phyloP scores from a whole-genome alignment of 2,888 invertebrate species.

The Archips crataeganus region DNA sequence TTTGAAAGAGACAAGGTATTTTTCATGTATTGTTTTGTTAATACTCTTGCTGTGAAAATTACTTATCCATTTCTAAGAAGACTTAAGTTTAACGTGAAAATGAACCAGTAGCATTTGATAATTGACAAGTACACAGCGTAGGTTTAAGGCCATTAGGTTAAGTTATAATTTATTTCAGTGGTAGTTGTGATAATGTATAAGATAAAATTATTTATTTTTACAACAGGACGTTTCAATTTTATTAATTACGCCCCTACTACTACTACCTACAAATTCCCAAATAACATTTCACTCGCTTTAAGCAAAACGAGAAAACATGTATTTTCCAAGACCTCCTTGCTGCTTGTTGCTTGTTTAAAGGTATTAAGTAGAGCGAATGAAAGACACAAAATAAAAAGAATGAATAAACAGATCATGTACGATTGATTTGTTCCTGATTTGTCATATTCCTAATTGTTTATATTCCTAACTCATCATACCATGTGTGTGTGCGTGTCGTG shows the following conservation, averaged over 20 bases:
- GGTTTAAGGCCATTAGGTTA: conserved; percentile 63
- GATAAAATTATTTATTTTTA: conserved; percentile 73
- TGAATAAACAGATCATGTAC: no score
- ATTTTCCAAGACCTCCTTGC: no score
- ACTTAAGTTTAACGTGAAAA: conserved; percentile 17
- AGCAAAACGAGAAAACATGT: no score
- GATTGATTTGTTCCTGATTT: no score
- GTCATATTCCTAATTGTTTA: no score
- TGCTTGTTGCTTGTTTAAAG: no score
- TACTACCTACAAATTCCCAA: neutral
- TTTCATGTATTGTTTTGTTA: neutral
- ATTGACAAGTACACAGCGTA: conserved; percentile 83
- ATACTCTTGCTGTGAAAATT: conserved; percentile 56
- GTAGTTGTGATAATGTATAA: conserved; percentile 73
- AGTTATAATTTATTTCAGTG: conserved; percentile 70
- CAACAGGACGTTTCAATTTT: conserved; percentile 9
- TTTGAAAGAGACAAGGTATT: neutral
- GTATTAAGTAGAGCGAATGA: no score
- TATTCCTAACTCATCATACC: no score
- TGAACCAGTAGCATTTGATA: conserved; percentile 85
- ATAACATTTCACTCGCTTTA: no score
- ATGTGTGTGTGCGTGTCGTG: no score
- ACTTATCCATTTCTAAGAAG: conserved; percentile 30
- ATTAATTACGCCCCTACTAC: neutral
- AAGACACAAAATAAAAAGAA: no score